phyloP scores from a whole-genome alignment of 2,888 invertebrate species.

The Drepana falcataria region DNA sequence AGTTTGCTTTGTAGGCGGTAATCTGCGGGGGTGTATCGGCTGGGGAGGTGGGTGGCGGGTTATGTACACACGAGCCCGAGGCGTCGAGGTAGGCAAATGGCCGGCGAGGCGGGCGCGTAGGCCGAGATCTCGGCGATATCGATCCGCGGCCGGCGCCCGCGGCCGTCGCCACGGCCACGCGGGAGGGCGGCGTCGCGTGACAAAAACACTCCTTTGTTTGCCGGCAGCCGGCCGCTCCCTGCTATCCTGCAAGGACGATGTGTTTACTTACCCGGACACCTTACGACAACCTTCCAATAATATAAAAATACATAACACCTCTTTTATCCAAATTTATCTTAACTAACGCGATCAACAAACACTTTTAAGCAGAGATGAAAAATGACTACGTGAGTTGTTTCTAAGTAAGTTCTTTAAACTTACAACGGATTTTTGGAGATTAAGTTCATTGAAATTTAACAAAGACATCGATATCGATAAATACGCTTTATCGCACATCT shows the following conservation, averaged over 20 bases:
- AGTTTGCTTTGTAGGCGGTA: conserved; percentile 79
- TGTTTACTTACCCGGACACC: conserved; percentile 29
- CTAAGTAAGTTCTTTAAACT: too few species aligned
- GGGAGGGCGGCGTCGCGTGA: conserved; percentile 62
- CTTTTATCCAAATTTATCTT: not conserved
- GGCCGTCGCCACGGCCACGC: conserved; percentile 67
- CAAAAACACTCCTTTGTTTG: conserved; percentile 77
- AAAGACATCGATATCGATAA: conserved; percentile 39
- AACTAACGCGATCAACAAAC: not conserved
- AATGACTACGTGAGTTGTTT: too few species aligned
- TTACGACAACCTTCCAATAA: not conserved
- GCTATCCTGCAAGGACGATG: conserved; percentile 26
- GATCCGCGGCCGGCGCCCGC: conserved; percentile 64
- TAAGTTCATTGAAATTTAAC: conserved; percentile 6
- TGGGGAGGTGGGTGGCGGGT: conserved; percentile 69
- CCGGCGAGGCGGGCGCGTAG: conserved; percentile 74
- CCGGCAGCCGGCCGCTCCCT: conserved; percentile 34
- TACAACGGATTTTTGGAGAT: too few species aligned
- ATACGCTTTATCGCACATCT: conserved; percentile 27
- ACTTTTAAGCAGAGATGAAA: not conserved
- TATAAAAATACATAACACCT: not conserved
- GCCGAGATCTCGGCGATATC: conserved; percentile 74
- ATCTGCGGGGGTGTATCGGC: conserved; percentile 73
- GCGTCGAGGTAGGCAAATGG: conserved; percentile 79
- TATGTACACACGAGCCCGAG: conserved; percentile 77